phyloP scores from a whole-genome alignment of 2,888 invertebrate genomes.

The Lasioglossum leucozonium region DNA sequence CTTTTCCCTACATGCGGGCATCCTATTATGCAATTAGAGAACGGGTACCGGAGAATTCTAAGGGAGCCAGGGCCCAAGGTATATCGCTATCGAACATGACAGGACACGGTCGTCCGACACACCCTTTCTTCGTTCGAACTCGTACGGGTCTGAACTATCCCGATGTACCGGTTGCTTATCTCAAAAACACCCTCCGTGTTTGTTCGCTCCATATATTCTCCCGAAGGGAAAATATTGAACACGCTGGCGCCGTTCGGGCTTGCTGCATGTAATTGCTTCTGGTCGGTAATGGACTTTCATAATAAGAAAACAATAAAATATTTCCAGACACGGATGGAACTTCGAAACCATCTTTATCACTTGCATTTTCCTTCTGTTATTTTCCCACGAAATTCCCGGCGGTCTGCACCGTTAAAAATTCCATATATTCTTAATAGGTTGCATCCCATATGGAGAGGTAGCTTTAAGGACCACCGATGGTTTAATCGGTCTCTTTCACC shows the following conservation, averaged over 20 bases:
- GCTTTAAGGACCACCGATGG: constrained; percentile 55
- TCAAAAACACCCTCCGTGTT: constrained; percentile 77
- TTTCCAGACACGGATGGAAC: background rate
- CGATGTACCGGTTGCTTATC: constrained; percentile 79
- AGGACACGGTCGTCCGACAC: constrained; percentile 84
- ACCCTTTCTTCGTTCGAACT: constrained; percentile 84
- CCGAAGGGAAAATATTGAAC: constrained; percentile 41
- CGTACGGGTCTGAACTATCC: constrained; percentile 74
- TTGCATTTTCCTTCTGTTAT: background rate
- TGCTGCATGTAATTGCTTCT: constrained; percentile 5
- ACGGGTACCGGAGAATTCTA: constrained; percentile 79
- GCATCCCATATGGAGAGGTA: constrained; percentile 52
- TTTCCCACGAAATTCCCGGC: background rate
- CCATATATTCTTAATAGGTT: constrained; percentile 15
- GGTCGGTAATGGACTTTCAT: background rate
- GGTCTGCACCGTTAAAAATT: background rate
- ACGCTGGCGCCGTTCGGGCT: background rate
- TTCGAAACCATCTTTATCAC: background rate
- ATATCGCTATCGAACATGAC: constrained; percentile 84
- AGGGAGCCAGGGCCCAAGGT: constrained; percentile 80
- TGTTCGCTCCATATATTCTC: constrained; percentile 39
- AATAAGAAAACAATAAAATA: constrained; percentile 11
- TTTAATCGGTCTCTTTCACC: constrained; percentile 60
- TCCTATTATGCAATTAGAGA: constrained; percentile 84
- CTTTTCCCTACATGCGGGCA: constrained; percentile 78